Evolutionary conservation across 2,797 vertebrate species (phyloP), one percentile per base, ranked within the genome.

Genomic region (Acanthis flammea): DNA sequence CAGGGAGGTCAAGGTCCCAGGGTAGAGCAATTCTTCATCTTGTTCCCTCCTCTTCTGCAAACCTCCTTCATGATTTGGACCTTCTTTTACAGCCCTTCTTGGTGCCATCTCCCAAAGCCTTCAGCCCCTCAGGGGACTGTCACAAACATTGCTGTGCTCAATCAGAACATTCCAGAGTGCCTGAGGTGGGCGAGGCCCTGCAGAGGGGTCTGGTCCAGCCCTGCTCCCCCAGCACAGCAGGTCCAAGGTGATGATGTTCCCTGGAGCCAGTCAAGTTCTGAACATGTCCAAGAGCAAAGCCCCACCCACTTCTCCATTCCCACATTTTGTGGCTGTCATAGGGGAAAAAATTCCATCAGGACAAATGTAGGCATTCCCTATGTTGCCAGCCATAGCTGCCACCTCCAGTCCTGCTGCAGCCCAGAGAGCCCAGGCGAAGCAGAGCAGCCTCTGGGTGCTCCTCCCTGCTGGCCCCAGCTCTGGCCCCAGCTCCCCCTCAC

Each of bases 191-290:
- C 24, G 4, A 28, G 58, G 44, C 19, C 24, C 13, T 25, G 42
- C 22, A 37, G n/a, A 55, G 28, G 14, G 9, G 18, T 3, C 54
- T 6, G 3, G 12, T 8, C 42, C 55, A 66, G 82, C 24, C 33
- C 30, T 6, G 0, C 14, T 24, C 24, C 19, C 14, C 12, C 68
- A 42, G 35, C 33, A 60, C 47, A 47, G 48, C 62, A 61, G 7
- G 7, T n/a, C 39, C 6, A 2, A 24, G 0, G 0, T 2, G 3
- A 24, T 16, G 15, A 8, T 22, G 12, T 19, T 51, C 41, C 10
- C 23, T 44, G 24, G 18, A 12, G 10, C 27, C 55, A 54, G 47
- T 5, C 33, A 30, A 45, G 51, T 19, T 15, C 58, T 39, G 62
- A 72, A 54, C 28, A 8, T 3, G 30, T 37, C n/a, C 61, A 48